Base-by-base conservation (phyloP, 2,113 vertebrate genomes). In the Salvelinus alpinus region DNA sequence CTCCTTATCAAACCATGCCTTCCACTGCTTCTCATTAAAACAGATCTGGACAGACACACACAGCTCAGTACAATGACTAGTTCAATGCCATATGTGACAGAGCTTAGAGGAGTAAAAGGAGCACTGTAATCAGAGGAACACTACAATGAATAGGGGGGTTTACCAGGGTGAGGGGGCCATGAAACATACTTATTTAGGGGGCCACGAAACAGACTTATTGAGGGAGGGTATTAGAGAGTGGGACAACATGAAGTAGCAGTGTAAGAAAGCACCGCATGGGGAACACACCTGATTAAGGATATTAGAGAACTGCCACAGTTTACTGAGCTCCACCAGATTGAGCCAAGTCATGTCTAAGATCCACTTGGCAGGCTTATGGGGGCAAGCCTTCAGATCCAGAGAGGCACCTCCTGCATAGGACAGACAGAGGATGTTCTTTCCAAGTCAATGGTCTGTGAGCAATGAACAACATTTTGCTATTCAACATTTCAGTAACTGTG, bases 291-390 rank as follows among this genome's bases (percentile, higher is more conserved):
- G 94, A 79, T 96, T 90, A 60, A 99, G 92, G 86, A 99, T 89
- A 86, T 96, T 94, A 83, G 96, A 95, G 86, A 99, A 99, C 75
- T 96, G 95, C 86, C 93, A 90, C 13, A 97, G 92, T 81, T 98
- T 98, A 87, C 96, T 96, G 64, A 99, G 96, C 77, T 96, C 95
- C 54, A 99, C 98, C 82, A 99, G 93, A 78, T 99, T 99, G 71
- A 99, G 85, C 97, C 98, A 99, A 24, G 96, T 98, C 94, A 97
- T 96, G 78, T 99, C 98, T 69, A 96, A 88, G 74, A 99, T 98
- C 97, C 98, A 99, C 83, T 96, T 98, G 48, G 95, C 93, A 3
- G 96, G 93, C 87, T 99, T 99, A 44, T 95, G 92, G 73, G 96
- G 95, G 77, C 96, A 99, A 57, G 95, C 90, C 86, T 98, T 98